A percentile compares a stretch with the other conserved stretches of the same genome.
phyloP scores from a whole-genome alignment of 2,888 invertebrate species.

The Nephrotoma appendiculata region DNA sequence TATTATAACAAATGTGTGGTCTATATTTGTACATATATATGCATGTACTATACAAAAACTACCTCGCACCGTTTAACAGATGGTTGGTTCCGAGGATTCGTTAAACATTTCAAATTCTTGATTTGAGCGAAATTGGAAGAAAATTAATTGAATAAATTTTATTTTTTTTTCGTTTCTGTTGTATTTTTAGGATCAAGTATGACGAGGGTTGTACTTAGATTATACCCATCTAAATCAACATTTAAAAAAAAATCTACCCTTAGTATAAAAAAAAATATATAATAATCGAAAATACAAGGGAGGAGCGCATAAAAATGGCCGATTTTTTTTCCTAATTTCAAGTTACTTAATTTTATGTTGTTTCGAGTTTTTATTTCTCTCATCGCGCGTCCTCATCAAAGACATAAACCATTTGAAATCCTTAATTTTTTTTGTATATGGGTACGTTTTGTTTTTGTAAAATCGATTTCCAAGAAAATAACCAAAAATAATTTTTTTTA shows the following conservation, averaged over 20 bases:
- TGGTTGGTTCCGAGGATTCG: neutral
- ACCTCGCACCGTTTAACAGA: neutral
- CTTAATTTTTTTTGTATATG: neutral
- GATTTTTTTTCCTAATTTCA: neutral
- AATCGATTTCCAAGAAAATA: slow-evolving; percentile 1
- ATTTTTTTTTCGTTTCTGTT: neutral
- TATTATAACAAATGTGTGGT: neutral
- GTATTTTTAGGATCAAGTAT: neutral
- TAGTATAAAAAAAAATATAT: neutral
- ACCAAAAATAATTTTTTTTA: neutral
- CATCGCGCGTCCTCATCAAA: slow-evolving; percentile 1
- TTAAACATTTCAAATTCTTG: neutral
- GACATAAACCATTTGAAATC: neutral
- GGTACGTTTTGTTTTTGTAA: neutral
- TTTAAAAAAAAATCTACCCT: slow-evolving; percentile 2
- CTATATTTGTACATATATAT: neutral
- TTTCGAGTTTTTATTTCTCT: neutral
- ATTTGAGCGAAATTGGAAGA: neutral
- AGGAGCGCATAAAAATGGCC: slow-evolving; percentile 4
- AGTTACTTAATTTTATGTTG: neutral
- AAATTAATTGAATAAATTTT: neutral
- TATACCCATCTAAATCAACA: neutral
- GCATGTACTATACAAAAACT: neutral
- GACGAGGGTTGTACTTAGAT: slow-evolving; percentile 1
- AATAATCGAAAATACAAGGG: neutral